These are phyloP conservation scores for Pyrgus malvae DNA, from an alignment of 2,888 invertebrate genomes.

Conservation along the genomic window DNA sequence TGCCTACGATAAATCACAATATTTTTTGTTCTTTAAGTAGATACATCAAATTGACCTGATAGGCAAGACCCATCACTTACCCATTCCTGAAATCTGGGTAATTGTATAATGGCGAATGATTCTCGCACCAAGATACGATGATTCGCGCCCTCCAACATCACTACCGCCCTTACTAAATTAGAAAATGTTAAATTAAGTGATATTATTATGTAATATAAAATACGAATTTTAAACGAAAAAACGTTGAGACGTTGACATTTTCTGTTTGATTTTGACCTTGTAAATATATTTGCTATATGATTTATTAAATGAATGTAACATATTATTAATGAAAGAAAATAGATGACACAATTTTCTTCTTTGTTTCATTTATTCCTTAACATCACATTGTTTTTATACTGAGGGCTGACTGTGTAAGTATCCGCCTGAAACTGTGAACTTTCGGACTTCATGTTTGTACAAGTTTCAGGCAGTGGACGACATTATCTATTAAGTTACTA, in stretches of 20 bases:
- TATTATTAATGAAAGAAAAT: slow-evolving; percentile 79
- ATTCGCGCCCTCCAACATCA: slow-evolving; percentile 54
- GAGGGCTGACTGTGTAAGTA: no score
- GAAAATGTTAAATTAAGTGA: slow-evolving; percentile 72
- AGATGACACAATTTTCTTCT: slow-evolving; percentile 75
- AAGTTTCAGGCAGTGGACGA: no score
- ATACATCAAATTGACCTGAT: no score
- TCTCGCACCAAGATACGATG: slow-evolving; percentile 45
- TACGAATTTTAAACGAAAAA: slow-evolving; percentile 80
- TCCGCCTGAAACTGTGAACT: no score
- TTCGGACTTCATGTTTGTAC: no score
- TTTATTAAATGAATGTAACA: slow-evolving; percentile 81
- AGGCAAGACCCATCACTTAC: no score
- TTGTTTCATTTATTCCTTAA: slow-evolving; percentile 51
- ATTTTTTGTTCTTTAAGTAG: no score
- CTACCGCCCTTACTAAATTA: slow-evolving; percentile 70
- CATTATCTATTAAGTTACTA: no score
- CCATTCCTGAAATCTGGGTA: no score
- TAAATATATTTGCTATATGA: slow-evolving; percentile 82
- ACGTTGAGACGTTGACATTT: slow-evolving; percentile 74
- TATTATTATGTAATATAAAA: slow-evolving; percentile 79
- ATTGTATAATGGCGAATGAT: not conserved
- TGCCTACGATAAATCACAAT: no score
- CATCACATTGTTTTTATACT: not conserved
- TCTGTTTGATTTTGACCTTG: slow-evolving; percentile 78